Evolutionary conservation across 2,113 vertebrate species (phyloP).

Genomic region (Ctenomys sociabilis): DNA sequence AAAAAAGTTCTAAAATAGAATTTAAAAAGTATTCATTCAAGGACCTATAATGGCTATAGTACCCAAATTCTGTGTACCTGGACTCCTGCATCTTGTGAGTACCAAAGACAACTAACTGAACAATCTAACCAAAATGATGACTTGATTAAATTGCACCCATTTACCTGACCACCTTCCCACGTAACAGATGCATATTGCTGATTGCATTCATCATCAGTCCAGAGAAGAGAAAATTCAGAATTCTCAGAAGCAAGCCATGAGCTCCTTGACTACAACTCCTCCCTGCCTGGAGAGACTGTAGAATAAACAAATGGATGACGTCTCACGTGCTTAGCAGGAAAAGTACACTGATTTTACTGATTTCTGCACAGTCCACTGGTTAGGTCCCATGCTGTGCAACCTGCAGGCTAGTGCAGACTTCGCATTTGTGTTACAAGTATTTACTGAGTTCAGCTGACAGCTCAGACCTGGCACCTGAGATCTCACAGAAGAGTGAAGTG

Average conservation of each 20-base stretch:
- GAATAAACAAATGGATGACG: neutral
- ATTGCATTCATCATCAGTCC: neutral
- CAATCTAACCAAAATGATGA: neutral
- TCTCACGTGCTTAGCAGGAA: neutral
- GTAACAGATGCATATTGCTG: neutral
- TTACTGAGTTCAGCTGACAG: neutral
- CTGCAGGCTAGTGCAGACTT: neutral
- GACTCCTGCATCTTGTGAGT: neutral
- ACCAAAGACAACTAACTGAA: neutral
- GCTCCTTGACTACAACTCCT: neutral
- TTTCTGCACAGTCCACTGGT: neutral
- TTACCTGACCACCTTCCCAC: neutral
- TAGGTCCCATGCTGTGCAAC: neutral
- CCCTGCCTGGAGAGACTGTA: neutral
- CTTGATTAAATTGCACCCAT: too few species aligned
- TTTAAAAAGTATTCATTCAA: neutral
- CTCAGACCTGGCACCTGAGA: neutral
- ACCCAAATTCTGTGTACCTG: neutral
- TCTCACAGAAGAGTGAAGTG: neutral
- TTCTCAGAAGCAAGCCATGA: neutral
- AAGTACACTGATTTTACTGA: neutral
- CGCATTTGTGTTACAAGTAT: conserved; percentile 7
- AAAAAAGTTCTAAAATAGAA: neutral
- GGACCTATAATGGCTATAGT: neutral
- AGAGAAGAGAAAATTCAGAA: neutral